Conservation (phyloP, 2,797 vertebrate genomes). For the Alectoris magna region DNA sequence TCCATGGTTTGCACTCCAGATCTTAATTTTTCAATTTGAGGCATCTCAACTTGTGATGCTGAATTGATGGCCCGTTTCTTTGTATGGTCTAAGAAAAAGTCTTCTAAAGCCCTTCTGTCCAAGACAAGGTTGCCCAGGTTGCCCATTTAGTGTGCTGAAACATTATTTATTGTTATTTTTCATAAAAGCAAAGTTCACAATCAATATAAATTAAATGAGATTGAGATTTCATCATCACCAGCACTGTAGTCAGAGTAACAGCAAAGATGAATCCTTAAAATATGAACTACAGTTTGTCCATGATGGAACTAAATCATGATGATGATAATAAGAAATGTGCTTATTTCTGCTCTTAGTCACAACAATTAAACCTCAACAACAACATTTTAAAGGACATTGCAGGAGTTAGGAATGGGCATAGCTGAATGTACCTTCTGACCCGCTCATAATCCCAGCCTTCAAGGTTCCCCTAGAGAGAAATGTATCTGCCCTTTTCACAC, state of each 20-base stretch:
- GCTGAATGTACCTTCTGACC: background rate
- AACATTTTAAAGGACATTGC: slow-evolving; percentile 8
- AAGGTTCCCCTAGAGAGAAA: slow-evolving; percentile 4
- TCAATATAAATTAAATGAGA: background rate
- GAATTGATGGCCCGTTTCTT: background rate
- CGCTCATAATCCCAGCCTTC: background rate
- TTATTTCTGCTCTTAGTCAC: background rate
- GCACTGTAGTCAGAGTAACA: background rate
- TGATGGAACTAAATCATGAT: background rate
- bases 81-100: background rate
- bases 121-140: background rate
- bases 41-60: background rate
- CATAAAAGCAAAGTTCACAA: background rate
- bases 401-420: background rate
- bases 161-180: background rate
- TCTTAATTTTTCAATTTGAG: background rate
- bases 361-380: background rate
- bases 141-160: background rate
- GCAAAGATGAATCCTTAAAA: background rate
- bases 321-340: background rate
- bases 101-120: background rate
- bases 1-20: background rate
- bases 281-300: background rate
- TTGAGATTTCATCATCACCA: background rate
- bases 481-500: slow-evolving; percentile 13